Percentiles rank a stretch among this genome's conserved stretches.
Conservation (phyloP, 2,113 vertebrate genomes). For the Agelaius tricolor region DNA sequence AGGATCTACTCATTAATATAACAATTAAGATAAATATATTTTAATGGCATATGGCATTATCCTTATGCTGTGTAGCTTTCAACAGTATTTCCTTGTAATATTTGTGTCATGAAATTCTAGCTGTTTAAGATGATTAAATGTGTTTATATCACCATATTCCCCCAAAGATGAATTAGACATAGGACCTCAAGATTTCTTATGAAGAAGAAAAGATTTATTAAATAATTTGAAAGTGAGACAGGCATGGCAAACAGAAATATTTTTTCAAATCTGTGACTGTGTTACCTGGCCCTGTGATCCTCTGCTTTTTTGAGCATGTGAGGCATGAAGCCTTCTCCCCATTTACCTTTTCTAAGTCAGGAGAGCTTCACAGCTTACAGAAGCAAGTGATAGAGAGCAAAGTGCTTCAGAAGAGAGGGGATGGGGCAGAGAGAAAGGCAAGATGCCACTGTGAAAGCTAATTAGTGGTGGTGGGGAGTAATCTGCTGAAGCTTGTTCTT, state of each 20-base stretch:
- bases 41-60: neutral
- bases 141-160: neutral
- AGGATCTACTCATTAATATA: neutral
- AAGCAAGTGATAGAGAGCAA: neutral
- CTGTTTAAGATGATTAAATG: neutral
- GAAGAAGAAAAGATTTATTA: neutral
- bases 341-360: neutral
- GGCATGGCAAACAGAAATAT: neutral
- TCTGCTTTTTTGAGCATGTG: neutral
- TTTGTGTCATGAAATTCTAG: neutral
- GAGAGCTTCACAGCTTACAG: neutral
- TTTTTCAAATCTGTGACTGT: neutral
- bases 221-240: neutral
- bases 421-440: neutral
- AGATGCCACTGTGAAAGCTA: neutral
- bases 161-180: neutral
- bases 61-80: neutral
- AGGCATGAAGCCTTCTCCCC: neutral
- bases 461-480: neutral
- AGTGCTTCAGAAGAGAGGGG: neutral
- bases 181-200: neutral
- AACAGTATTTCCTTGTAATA: neutral
- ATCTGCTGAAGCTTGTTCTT: neutral
- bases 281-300: neutral
- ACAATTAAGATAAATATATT: conserved; percentile 15